Base-by-base conservation (phyloP, 2,113 vertebrate species). In the Motacilla tschutschensis region DNA sequence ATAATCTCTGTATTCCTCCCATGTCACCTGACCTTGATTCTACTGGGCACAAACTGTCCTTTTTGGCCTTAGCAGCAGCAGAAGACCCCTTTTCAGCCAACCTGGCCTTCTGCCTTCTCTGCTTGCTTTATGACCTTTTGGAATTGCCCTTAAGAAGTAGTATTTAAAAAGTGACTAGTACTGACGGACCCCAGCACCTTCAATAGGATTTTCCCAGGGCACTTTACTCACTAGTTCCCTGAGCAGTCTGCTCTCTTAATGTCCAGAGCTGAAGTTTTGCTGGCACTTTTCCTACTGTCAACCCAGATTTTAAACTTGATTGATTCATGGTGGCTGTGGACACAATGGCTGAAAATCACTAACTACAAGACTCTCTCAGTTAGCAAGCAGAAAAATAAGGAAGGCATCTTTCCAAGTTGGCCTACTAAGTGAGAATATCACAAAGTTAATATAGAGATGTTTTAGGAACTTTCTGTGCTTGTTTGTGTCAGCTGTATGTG, bases 361-460 rank as follows among this genome's bases (percentile, higher is more conserved):
- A 22, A 8, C n/a, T 26, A 16, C 4, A 26, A n/a, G 9, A 16
- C 12, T 58, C 9, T 26, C 31, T 48, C 31, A 28, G 14, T 28
- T 36, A 22, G n/a, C 14, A 44, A 33, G 17, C 14, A 65, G 18
- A 35, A 83, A 24, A 35, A 7, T 6, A 18, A 28, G 17, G 31
- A 65, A 15, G 11, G 2, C 0, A 0, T 10, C 44, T 66, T 43
- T 66, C 26, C 21, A 43, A 43, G 7, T 2, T 36, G 44, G 17
- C 4, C 22, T 35, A 17, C 21, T 43, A 15, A 66, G 22, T n/a
- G 15, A 24, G 18, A 18, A 18, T 14, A 59, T 5, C n/a, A 38
- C 25, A 43, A 59, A 59, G n/a, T 33, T 67, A 38, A 59, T 17
- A 24, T 21, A 10, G 15, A 15, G 15, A 3, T 53, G 9, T 38